These are phyloP conservation scores for Amblyopsis rosae DNA, from an alignment of 2,113 vertebrate species.

Conservation along the genomic window DNA sequence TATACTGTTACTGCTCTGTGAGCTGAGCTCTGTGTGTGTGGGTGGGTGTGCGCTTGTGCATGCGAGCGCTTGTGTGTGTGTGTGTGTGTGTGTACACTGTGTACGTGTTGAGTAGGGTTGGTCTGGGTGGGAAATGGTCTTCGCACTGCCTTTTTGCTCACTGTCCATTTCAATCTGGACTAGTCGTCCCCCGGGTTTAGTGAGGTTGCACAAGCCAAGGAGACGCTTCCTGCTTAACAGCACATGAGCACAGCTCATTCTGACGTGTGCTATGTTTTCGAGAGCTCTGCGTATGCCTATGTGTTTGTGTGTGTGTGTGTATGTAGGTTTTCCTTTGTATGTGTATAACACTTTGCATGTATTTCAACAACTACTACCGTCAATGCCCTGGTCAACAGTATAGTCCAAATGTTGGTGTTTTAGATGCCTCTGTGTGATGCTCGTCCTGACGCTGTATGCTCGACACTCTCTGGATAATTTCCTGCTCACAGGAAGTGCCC, in stretches of 20 bases:
- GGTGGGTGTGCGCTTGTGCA: background rate
- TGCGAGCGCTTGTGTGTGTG: background rate
- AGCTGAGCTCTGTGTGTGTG: background rate
- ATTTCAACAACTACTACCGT: no score
- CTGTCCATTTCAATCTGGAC: background rate
- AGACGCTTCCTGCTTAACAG: background rate
- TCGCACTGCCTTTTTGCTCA: background rate
- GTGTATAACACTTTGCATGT: background rate
- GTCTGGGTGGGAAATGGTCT: background rate
- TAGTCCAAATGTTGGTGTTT: background rate
- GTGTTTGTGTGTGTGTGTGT: constrained; percentile 3
- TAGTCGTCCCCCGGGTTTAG: background rate
- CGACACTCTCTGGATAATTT: constrained; percentile 24
- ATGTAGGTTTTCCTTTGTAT: background rate
- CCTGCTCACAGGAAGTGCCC: constrained; percentile 80
- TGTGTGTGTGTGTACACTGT: background rate
- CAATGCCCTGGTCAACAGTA: background rate
- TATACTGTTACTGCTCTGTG: background rate
- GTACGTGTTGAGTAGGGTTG: background rate
- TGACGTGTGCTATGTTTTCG: background rate
- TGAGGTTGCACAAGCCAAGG: background rate
- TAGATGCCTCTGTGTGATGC: background rate
- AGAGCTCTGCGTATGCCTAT: background rate
- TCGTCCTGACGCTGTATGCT: background rate
- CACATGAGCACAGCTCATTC: background rate